Base-by-base conservation (phyloP, 2,113 vertebrate genomes). In the Myodes glareolus region DNA sequence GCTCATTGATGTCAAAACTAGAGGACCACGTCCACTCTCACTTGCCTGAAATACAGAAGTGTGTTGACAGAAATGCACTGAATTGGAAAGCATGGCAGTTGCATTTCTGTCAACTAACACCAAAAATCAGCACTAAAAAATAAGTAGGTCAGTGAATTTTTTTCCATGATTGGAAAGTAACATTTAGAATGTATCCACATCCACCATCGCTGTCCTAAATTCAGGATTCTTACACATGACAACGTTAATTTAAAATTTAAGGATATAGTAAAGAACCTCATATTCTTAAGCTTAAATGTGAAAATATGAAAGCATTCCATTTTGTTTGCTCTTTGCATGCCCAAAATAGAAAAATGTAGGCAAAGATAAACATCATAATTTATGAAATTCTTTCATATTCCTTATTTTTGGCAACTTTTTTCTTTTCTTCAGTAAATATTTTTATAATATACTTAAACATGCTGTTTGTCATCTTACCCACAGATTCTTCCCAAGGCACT, bases 381-480 rank as follows among this genome's bases (percentile, higher is more conserved):
- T 85, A 42, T 45, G 86, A 93, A 27, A 89, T 47, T 88, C 47
- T 65, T 17, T 78, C 42, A 19, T 94, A 86, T 86, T 91, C 92
- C 76, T 85, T 91, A 86, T 45, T 10, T 94, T 76, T 76, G 21
- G 39, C 25, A 70, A 65, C 3, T 58, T 75, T 88, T 84, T 91
- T 90, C 3, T 88, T 96, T 91, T 58, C 2, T 58, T 85, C 7
- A 36, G 23, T 36, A 27, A 73, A 70, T 95, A 75, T 84, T 91
- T 96, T 93, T 82, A 95, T 61, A 33, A 33, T 52, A 63, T 77
- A 84, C 14, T 77, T 82, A 80, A 95, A 87, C 96, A 81, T 95
- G 70, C 65, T 95, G 70, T 84, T 29, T 16, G 2, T 77, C 52
- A n/a, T 25, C 39, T 92, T 82, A 93, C 47, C 61, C 78, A 84